Evolutionary conservation across 1,140 invertebrate species (phyloP), one percentile per base, ranked within the genome.

Genomic region (Drosophila funebris): DNA sequence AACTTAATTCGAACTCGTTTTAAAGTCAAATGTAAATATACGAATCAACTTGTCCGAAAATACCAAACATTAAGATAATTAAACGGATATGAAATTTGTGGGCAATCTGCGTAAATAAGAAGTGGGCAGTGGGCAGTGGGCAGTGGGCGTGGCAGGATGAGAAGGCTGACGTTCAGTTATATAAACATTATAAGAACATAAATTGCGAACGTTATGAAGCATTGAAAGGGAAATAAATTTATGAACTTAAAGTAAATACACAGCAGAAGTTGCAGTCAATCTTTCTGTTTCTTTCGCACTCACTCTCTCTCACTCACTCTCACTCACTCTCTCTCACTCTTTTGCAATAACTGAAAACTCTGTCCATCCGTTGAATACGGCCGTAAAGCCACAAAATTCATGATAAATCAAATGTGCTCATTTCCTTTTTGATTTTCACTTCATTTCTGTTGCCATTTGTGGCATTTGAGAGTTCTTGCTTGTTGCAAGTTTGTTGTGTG

Each of bases 361-460:
- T 44, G 37, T 41, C 24, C 29, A 57, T 73, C 37, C 43, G 36
- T 24, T 44, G 20, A 24, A 41, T 58, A 20, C 9, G 22, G 24
- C 57, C 63, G 69, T 62, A 62, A 76, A 70, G 52, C 79, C 76
- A 83, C 60, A 78, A 44, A 46, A 77, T 73, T 44, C 83, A 78
- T 76, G 76, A 90, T 85, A 85, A 90, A 89, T 89, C 77, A 84
- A 90, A 81, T 73, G 69, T 64, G 62, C 81, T 90, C 82, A 90
- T 88, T 90, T 90, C 82, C 88, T 82, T 90, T 52, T 80, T 81
- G 82, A 90, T 90, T 83, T 70, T 60, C 57, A 72, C 68, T 88
- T 78, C 67, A 87, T 52, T 87, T 69, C 70, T 71, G 62, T 53
- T 44, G 44, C 20, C 43, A n/a, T 33, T 37, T 46, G 18, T 8